Base-by-base conservation (phyloP, 2,888 invertebrate species). In the Macaria liturata region DNA sequence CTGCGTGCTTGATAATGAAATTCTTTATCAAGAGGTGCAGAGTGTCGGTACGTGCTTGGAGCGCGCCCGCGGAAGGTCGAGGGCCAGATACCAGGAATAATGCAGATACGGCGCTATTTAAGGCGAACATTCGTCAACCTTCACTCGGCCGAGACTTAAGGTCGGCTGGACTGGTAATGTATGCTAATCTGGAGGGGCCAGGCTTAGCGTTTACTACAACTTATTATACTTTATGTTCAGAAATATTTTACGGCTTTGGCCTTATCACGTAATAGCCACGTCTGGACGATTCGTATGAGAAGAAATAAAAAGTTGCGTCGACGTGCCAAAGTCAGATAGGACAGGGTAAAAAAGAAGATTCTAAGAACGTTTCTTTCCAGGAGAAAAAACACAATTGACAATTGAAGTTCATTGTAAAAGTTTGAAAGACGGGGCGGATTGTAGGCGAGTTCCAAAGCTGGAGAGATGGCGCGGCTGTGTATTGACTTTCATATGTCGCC, bases 21-120 rank as follows among this genome's bases (percentile, higher is more conserved):
- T 87, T 85, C 85, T 86, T 84, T 84, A 84, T 82, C 81, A 84
- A 80, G 81, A 79, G 81, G 79, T 80, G 77, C 72, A 77, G 75
- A 81, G 81, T 76, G 81, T 73, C 67, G 76, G 70, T 71, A 81
- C 84, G 84, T 85, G 83, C 76, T 74, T 78, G 62, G 64, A 65
- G 65, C 67, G 64, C 61, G 68, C 57, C 62, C 54, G 48, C 57
- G 64, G 70, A 76, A 78, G 74, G 75, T 76, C 70, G 65, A 74
- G 69, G 53, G 57, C 48, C 39, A 51, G 52, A 59, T 58, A 52
- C 43, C n/a, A 59, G 52, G 49, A 56, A 54, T 57, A 57, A 61
- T 61, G 57, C 51, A 49, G 63, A 59, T 54, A 32, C 49, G 44
- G 49, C 54, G 51, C 57, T 62, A 51, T 64, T 64, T 66, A 54